A percentile compares a stretch with the other conserved stretches of the same genome.
Evolutionary conservation across 2,113 vertebrate genomes (phyloP).

Genomic region (Chaenocephalus aceratus): DNA sequence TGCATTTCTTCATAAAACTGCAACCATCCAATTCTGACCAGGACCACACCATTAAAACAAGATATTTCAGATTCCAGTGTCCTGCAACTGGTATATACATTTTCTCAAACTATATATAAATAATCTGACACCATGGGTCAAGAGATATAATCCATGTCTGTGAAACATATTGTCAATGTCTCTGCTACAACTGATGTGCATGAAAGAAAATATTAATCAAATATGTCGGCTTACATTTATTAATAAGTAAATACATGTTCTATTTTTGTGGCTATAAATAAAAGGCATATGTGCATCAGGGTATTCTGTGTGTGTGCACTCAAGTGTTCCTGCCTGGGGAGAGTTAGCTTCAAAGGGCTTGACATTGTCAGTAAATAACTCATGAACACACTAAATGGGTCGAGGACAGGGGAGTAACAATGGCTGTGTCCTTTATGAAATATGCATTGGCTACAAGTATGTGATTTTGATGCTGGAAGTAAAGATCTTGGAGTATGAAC

Average conservation of each 20-base stretch:
- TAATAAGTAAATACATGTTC: constrained; percentile 53
- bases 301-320: constrained; percentile 1
- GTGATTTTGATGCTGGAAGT: constrained; percentile 48
- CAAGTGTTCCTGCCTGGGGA: background rate
- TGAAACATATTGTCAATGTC: constrained; percentile 7
- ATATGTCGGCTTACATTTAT: constrained; percentile 26
- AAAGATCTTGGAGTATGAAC: constrained; percentile 37
- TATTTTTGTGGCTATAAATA: constrained; percentile 40
- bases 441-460: constrained; percentile 67
- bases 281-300: background rate
- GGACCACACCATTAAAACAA: background rate
- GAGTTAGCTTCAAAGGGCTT: constrained; percentile 34
- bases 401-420: constrained; percentile 48
- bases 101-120: background rate
- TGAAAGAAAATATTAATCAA: constrained; percentile 2
- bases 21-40: background rate
- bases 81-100: background rate
- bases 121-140: background rate
- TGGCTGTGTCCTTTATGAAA: constrained; percentile 74
- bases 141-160: background rate
- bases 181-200: background rate
- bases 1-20: background rate
- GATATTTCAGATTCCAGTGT: background rate
- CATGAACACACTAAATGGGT: constrained; percentile 73
- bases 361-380: constrained; percentile 74